Percentiles rank a stretch among this genome's conserved stretches.
Evolutionary conservation across 2,888 invertebrate species (phyloP).

Genomic region (Agrypnus murinus): DNA sequence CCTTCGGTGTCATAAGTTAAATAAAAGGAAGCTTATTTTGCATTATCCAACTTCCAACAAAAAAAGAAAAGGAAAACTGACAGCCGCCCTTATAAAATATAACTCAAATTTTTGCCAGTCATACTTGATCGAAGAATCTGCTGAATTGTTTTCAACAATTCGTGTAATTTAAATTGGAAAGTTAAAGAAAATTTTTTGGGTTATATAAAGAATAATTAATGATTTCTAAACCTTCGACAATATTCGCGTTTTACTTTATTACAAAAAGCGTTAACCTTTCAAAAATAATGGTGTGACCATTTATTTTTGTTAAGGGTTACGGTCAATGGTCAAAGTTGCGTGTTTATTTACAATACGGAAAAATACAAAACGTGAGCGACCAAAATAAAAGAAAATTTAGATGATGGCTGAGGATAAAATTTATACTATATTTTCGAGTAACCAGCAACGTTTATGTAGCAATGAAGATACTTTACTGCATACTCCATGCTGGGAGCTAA

Average conservation of each 20-base stretch:
- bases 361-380: constrained; percentile 14
- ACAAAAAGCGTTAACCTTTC: background rate
- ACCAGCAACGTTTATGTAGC: background rate
- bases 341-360: constrained; percentile 15
- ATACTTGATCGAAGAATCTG: background rate
- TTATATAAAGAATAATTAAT: too few relatives aligned
- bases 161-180: background rate
- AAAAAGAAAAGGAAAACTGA: background rate
- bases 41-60: constrained; percentile 15
- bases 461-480: constrained; percentile 10
- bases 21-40: constrained; percentile 31
- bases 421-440: background rate
- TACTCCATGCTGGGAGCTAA: background rate
- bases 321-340: constrained; percentile 20
- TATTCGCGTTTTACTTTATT: too few relatives aligned
- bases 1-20: constrained; percentile 30
- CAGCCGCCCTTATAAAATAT: constrained; percentile 9
- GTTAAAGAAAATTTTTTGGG: background rate
- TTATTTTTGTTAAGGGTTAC: constrained; percentile 13
- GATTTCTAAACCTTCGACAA: too few relatives aligned
- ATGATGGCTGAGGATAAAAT: constrained; percentile 9
- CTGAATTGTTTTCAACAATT: background rate
- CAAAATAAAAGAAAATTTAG: constrained; percentile 29
- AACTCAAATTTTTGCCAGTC: background rate
- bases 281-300: background rate